Evolutionary conservation across 2,888 invertebrate genomes (phyloP), one percentile per base, ranked within the genome.

Genomic region (Patella pellucida): DNA sequence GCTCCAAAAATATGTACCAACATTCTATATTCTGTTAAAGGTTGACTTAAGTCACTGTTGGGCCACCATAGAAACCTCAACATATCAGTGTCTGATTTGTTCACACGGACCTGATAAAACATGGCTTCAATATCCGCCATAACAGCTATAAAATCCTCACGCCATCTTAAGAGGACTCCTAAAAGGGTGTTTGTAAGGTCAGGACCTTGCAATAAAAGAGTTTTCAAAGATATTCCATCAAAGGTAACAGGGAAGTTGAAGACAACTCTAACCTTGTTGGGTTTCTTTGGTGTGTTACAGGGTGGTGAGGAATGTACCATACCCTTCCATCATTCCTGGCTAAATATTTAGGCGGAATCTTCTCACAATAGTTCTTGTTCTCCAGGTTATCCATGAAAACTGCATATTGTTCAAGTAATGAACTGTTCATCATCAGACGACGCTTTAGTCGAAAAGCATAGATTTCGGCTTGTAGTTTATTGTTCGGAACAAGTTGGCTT

Each of bases 361-460:
- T 62, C 62, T 78, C 78, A 16, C 76, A 74, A 69, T 78, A 77
- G 11, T 77, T 75, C 23, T 75, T 78, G 3, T 76, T 56, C 1
- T 76, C 16, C 4, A 81, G 31, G 14, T 70, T 69, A 9, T 72
- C 67, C 50, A 80, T 77, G 52, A 69, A 71, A 11, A 11, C 52
- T 16, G 54, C 19, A 69, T 81, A 78, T n/a, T 73, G 68, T 12
- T 41, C 23, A 11, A 69, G 62, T 16, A 77, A 67, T 19, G 52
- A 72, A 1, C 68, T 50, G 16, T 77, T 51, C 50, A 70, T 76
- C 11, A 14, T 23, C 5, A 79, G 67, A 12, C 73, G 56, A 19
- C 50, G 74, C 3, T 62, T 52, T n/a, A 78, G 69, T 5, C 41
- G 23, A 1, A 69, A 52, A 7, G 50, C 71, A 31, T 50, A 52